Evolutionary conservation across 2,888 invertebrate species (phyloP), one percentile per base, ranked within the genome.

Genomic region (Biston betularia): DNA sequence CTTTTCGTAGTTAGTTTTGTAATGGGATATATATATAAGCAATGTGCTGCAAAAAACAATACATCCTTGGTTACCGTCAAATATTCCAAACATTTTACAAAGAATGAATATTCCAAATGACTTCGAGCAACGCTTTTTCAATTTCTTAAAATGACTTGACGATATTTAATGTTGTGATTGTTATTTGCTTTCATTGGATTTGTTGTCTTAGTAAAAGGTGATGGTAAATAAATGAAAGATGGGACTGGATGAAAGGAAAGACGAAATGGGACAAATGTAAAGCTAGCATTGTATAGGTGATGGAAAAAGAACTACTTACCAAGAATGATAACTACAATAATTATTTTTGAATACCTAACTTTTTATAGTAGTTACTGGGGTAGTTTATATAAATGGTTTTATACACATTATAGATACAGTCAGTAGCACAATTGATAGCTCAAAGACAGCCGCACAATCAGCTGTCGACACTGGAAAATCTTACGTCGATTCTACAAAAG

Each of bases 381-480:
- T 49, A 5, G 40, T 40, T 15, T 49, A 33, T 35, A 55, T 60
- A 61, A 66, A 68, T 53, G 11, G 49, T 62, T 46, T 74, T 73
- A 74, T 77, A 74, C 74, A 68, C 71, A 72, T 82, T 82, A 72
- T 85, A 89, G 88, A 88, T 82, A 79, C 81, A 71, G 75, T 84
- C 67, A 79, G 76, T 81, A 85, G 76, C 63, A 82, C 85, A 57
- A 83, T 84, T 57, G 86, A 87, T 53, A 79, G 80, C 72, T 85
- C 86, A 58, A 86, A 86, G 76, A 78, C 78, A 70, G 77, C 80
- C 24, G 82, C 83, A 3, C 77, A 84, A 62, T 79, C 84, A 40
- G 85, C 86, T 58, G 73, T 87, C 35, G 86, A 88, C 46, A 81
- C 85, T 33, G 79, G 85, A 60, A 87, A 86, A 70, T 68, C 77